A percentile compares a stretch with the other conserved stretches of the same genome.
Conservation (phyloP, 2,888 invertebrate species). For the Trachelus stipa region DNA sequence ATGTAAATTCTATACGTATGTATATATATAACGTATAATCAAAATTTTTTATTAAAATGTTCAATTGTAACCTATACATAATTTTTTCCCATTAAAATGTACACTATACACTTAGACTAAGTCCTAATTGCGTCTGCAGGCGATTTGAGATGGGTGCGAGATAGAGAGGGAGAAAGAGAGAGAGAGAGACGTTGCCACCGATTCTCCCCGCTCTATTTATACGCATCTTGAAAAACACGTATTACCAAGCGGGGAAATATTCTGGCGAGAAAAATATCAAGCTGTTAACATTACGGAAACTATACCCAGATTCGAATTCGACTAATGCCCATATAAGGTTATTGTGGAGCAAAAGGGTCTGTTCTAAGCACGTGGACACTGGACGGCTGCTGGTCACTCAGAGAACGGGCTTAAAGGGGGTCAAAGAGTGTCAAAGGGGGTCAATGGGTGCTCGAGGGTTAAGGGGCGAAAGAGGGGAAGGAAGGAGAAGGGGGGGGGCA, state of each 20-base stretch:
- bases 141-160: slow-evolving; percentile 5
- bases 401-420: slow-evolving; percentile 35
- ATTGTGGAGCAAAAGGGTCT: not conserved
- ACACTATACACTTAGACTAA: too few species aligned
- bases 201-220: slow-evolving; percentile 30
- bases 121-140: too few species aligned
- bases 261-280: not conserved
- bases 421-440: not conserved
- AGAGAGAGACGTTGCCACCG: slow-evolving; percentile 15
- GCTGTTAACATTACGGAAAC: not conserved
- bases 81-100: too few species aligned
- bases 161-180: not conserved
- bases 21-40: too few species aligned
- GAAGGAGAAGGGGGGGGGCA: slow-evolving; percentile 6
- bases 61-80: too few species aligned
- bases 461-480: not conserved
- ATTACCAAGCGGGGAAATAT: not conserved
- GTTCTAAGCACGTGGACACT: slow-evolving; percentile 14
- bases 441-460: not conserved
- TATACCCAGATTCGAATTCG: not conserved
- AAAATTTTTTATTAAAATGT: too few species aligned
- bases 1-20: too few species aligned
- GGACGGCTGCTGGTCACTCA: slow-evolving; percentile 54
- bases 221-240: slow-evolving; percentile 6
- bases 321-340: not conserved